Evolutionary conservation across 2,797 vertebrate genomes (phyloP), one percentile per base, ranked within the genome.

Genomic region (Enteromius anoplus): DNA sequence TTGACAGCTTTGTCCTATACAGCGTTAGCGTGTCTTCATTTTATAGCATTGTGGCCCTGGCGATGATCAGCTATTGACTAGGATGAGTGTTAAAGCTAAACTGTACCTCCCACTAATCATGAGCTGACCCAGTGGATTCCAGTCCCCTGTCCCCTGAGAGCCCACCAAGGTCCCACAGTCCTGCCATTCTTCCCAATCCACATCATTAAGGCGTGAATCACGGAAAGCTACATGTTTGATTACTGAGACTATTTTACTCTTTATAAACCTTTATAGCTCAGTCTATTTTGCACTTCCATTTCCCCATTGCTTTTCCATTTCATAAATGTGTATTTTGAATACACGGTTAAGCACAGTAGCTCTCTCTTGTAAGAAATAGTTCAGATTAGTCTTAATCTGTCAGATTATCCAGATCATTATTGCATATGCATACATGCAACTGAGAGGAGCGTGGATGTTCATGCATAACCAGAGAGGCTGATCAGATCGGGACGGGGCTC

Each of bases 41-140:
- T 83, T 62, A 84, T 51, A 75, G 66, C 58, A 55, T 32, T 83
- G 71, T 37, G 77, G 68, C 73, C 72, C 53, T 65, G 62, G 68
- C 81, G 80, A 85, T 87, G 80, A 88, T 88, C 86, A 85, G 64
- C 47, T 84, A 88, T 90, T 91, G 91, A 93, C 88, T 88, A 80
- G 78, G 78, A 75, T 17, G 84, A 79, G 83, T 78, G 86, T 86
- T 88, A 79, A 87, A 83, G 82, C 88, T 83, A 87, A 92, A 91
- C 89, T 88, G 87, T 76, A 53, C 84, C 85, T 83, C 89, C 87
- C 84, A 84, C 84, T 87, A 85, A 88, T 88, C 83, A 89, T 73
- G 82, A 81, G 76, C 62, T 77, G 65, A 76, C 51, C 71, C 80
- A 49, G 58, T 78, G 85, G 83, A 85, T 80, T 80, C 70, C 82